These are phyloP conservation scores for Calameuta filiformis DNA, from an alignment of 2,888 invertebrate species.

Conservation along the genomic window DNA sequence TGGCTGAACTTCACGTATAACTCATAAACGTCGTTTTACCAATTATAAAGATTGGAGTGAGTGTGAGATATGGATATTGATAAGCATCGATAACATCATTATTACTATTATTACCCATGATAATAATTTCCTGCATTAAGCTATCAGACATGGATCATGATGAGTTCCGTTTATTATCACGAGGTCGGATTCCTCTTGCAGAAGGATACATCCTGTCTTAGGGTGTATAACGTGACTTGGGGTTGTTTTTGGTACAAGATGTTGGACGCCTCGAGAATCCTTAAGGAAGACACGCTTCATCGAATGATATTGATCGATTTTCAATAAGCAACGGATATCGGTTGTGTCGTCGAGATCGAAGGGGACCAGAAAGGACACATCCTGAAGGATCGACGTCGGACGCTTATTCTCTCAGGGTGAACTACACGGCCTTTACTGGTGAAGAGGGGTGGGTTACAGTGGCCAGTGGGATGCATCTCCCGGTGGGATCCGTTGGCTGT, in stretches of 20 bases:
- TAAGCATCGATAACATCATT: not conserved
- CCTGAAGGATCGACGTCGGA: conserved; percentile 33
- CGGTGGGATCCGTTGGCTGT: conserved; percentile 64
- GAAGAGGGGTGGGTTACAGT: conserved; percentile 43
- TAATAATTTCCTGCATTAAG: not conserved
- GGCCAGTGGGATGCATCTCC: conserved; percentile 66
- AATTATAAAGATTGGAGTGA: not conserved
- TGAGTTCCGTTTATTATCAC: not conserved
- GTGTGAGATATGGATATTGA: not conserved
- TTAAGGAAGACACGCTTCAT: not conserved
- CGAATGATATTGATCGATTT: not conserved
- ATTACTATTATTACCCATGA: not conserved
- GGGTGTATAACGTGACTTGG: not conserved
- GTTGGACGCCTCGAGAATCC: not conserved
- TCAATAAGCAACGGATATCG: not conserved
- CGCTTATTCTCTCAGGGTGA: conserved; percentile 21
- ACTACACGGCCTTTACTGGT: conserved; percentile 32
- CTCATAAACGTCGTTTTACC: not conserved
- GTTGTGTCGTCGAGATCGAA: not conserved
- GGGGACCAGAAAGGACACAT: not conserved
- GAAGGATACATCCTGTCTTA: not conserved
- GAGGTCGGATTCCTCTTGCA: not conserved
- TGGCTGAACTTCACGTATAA: not conserved
- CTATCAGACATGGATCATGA: not conserved
- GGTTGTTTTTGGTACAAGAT: not conserved